Base-by-base conservation (phyloP, 2,797 vertebrate species). In the Takifugu rubripes region DNA sequence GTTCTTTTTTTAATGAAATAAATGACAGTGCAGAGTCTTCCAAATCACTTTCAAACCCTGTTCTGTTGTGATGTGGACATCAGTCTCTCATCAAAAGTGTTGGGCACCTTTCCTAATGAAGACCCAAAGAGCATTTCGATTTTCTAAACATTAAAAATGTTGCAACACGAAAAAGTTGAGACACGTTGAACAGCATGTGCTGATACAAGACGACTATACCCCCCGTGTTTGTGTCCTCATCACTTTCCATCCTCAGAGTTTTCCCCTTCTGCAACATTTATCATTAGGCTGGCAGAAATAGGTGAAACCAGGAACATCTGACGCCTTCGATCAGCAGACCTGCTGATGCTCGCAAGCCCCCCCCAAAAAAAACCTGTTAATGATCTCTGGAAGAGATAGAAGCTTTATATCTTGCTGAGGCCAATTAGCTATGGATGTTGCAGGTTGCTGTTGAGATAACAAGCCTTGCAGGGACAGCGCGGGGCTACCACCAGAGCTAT, bases 361-460 rank as follows among this genome's bases (percentile, higher is more conserved):
- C 53, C 56, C 57, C 43, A 11, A 60, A 44, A 33, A 66, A 73
- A 80, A 66, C 49, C 40, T 42, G 21, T 54, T 74, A 81, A 77
- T 81, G 71, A 76, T 76, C 59, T 61, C 68, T 78, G 10, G 17
- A 51, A 77, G 66, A 60, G 66, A 77, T 75, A 48, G 62, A 78
- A 70, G 70, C 76, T 67, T 59, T 68, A 72, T 64, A 75, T 64
- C 66, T 53, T 36, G 50, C 63, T 62, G 61, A 75, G 74, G 61
- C 72, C 80, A 86, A 83, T 83, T 81, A 83, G 70, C 65, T 47
- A 45, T 64, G 58, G 52, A 63, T 66, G 67, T 29, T 57, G 68
- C 61, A 64, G 78, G 74, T 72, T 57, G 48, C 64, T 65, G 57
- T 70, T 68, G 73, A 58, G 70, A 79, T 86, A 84, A 81, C 63